Evolutionary conservation across 2,797 vertebrate genomes (phyloP).

Genomic region (Chromis chromis): DNA sequence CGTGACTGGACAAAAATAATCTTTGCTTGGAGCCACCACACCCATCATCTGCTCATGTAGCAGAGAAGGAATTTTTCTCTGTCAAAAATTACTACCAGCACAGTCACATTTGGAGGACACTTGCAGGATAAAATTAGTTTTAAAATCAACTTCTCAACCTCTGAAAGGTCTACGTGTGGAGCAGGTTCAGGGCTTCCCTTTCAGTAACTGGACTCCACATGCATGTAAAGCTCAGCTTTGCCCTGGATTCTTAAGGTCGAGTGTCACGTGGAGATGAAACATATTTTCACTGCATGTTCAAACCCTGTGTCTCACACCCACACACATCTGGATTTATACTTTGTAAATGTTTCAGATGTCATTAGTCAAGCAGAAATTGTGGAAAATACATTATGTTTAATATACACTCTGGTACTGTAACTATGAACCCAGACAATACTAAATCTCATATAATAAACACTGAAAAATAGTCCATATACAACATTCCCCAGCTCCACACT

Average conservation of each 20-base stretch:
- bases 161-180: not conserved
- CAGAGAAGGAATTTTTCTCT: not conserved
- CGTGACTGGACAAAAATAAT: slow-evolving; percentile 30
- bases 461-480: no score
- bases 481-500: no score
- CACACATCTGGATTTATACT: not conserved
- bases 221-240: not conserved
- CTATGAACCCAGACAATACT: no score
- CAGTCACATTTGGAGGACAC: not conserved
- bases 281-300: not conserved
- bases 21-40: slow-evolving; percentile 1
- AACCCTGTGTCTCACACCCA: not conserved
- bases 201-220: slow-evolving; percentile 4
- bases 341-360: not conserved
- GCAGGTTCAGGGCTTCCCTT: not conserved
- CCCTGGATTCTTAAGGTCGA: slow-evolving; percentile 10
- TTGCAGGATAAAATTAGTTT: not conserved
- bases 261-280: not conserved
- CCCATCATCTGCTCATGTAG: not conserved
- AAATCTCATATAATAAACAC: no score
- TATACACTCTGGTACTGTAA: no score
- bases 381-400: no score
- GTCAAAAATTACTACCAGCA: not conserved
- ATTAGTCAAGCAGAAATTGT: no score
- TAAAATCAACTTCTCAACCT: not conserved